Evolutionary conservation across 23 tunicate genomes (phyloP), one percentile per base, ranked within the genome.

Genomic region (Diplosoma virens): DNA sequence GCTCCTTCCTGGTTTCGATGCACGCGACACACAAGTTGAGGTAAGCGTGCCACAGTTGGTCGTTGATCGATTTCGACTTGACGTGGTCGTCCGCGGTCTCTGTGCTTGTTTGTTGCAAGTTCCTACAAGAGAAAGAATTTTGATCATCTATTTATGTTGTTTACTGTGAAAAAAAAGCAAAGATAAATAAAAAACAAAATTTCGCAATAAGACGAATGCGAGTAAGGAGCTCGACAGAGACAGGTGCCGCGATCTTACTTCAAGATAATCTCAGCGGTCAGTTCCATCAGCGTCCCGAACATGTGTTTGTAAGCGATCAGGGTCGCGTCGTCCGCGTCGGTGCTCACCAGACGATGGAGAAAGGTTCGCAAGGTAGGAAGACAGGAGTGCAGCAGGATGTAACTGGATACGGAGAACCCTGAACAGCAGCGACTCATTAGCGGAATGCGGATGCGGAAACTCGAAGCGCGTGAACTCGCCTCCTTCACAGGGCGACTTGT

Each of bases 261-360:
- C 25, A 30, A 33, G 9, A 79, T 79, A 24, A 53, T 1, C 32
- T 47, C 30, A 23, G 85, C 77, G n/a, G 75, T 69, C 23, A 80
- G n/a, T 34, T 80, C 85, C 85, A 80, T 80, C 25, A 80, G 28
- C 4, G 85, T 80, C 21, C 85, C 85, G 36, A 31, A 80, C 68
- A 80, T 55, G 58, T 65, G 85, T 32, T 80, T 80, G 67, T 80
- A 80, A 35, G 64, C 69, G 28, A 69, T 34, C 47, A 52, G 33
- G 31, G 53, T n/a, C 1, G 5, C 20, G 53, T 28, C 31, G 33
- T 25, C 25, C 17, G 30, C 30, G 53, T 68, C 66, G 14, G n/a
- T 35, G 3, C 3, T 25, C 2, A 68, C 30, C 50, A 80, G 30
- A 20, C 77, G 67, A 5, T 47, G 17, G 18, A 80, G 29, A 61